These are phyloP conservation scores for Lasioglossum zephyrum DNA, from an alignment of 2,888 invertebrate genomes.

Conservation along the genomic window DNA sequence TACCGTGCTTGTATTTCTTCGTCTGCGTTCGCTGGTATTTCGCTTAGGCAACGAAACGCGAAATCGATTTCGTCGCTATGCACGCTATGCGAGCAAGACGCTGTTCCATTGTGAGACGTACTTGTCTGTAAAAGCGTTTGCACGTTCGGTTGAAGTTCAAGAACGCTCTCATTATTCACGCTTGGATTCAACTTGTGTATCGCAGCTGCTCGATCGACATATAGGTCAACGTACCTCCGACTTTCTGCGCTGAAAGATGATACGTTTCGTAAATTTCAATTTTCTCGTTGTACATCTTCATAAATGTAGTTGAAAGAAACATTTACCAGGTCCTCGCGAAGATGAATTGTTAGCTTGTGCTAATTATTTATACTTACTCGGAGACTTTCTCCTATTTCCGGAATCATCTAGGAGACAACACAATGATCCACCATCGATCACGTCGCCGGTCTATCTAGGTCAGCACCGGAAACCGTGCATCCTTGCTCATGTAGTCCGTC, in stretches of 20 bases:
- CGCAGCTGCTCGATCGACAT: conserved; percentile 18
- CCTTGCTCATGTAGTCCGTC: background rate
- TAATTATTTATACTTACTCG: conserved; percentile 57
- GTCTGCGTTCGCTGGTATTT: background rate
- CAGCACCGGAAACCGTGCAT: conserved; percentile 36
- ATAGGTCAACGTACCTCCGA: background rate
- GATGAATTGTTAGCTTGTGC: conserved; percentile 61
- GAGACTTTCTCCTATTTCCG: conserved; percentile 77
- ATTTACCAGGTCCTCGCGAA: background rate
- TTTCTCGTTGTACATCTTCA: background rate
- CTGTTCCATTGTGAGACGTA: background rate
- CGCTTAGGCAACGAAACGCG: background rate
- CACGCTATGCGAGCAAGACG: conserved; percentile 20
- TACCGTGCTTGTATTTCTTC: background rate
- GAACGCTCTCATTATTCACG: conserved; percentile 63
- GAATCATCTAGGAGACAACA: conserved; percentile 51
- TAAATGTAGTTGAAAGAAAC: background rate
- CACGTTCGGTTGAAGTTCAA: conserved; percentile 72
- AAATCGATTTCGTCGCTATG: conserved; percentile 35
- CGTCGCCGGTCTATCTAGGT: conserved; percentile 41
- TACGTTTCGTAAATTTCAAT: background rate
- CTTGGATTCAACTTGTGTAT: conserved; percentile 45
- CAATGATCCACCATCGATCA: conserved; percentile 58
- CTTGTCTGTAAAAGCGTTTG: conserved; percentile 57
- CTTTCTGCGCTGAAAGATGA: background rate